phyloP scores from a whole-genome alignment of 2,888 invertebrate genomes.

The Synanthedon andrenaeformis region DNA sequence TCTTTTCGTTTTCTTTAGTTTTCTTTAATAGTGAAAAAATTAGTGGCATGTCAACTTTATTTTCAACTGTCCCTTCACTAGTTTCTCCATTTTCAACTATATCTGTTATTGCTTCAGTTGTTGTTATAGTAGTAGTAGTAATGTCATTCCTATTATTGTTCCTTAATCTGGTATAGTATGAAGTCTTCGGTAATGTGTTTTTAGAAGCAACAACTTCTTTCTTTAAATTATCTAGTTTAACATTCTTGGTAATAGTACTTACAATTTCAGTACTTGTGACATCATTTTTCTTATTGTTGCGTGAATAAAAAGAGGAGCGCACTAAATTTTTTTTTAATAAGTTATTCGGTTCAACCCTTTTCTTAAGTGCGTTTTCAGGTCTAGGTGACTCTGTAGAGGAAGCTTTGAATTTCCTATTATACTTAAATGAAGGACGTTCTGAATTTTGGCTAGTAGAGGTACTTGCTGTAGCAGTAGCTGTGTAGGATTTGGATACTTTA shows the following conservation, averaged over 20 bases:
- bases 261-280: conserved; percentile 23
- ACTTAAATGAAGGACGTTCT: conserved; percentile 38
- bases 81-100: conserved; percentile 8
- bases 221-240: conserved; percentile 11
- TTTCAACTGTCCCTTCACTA: conserved; percentile 32
- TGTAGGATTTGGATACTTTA: conserved; percentile 31
- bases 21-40: conserved; percentile 37
- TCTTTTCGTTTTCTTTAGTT: conserved; percentile 19
- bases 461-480: conserved; percentile 17
- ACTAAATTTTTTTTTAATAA: conserved; percentile 30
- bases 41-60: conserved; percentile 36
- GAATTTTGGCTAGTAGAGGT: conserved; percentile 14
- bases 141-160: conserved; percentile 20
- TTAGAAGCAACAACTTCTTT: conserved; percentile 18
- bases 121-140: conserved; percentile 12
- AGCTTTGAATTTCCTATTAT: conserved; percentile 46
- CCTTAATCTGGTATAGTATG: conserved; percentile 44
- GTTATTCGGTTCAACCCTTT: conserved; percentile 23
- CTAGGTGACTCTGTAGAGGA: conserved; percentile 31
- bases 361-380: conserved; percentile 22
- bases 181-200: conserved; percentile 40
- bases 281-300: conserved; percentile 28
- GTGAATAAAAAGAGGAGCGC: conserved; percentile 36
- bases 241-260: conserved; percentile 12
- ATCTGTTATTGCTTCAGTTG: conserved; percentile 16